These are phyloP conservation scores for Scortum barcoo DNA, from an alignment of 2,113 vertebrate genomes.

Conservation along the genomic window DNA sequence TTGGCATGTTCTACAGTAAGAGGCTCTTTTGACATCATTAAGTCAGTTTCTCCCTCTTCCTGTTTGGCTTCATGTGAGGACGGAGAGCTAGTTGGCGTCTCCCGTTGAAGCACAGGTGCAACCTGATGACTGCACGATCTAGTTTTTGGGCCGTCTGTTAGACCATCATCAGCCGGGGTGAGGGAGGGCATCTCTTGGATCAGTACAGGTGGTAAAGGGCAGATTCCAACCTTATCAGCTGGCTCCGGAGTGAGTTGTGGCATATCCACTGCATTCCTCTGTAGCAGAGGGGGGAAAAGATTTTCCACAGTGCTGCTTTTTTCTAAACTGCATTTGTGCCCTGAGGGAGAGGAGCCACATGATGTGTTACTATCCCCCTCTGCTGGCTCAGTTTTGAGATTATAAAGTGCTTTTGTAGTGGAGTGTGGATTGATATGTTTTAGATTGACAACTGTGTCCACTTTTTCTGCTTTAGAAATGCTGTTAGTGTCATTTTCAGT, in stretches of 20 bases:
- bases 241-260: constrained; percentile 82
- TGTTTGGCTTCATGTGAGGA: constrained; percentile 29
- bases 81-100: constrained; percentile 58
- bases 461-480: constrained; percentile 48
- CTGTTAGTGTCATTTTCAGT: constrained; percentile 35
- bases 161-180: constrained; percentile 75
- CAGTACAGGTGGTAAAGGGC: constrained; percentile 75
- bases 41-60: constrained; percentile 30
- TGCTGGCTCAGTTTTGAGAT: constrained; percentile 65
- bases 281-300: constrained; percentile 71
- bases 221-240: constrained; percentile 64
- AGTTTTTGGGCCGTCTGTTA: constrained; percentile 35
- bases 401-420: constrained; percentile 72
- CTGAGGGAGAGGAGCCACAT: constrained; percentile 25
- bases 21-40: constrained; percentile 34
- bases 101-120: constrained; percentile 78
- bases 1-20: constrained; percentile 38
- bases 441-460: constrained; percentile 27
- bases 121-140: constrained; percentile 35
- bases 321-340: constrained; percentile 35
- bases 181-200: constrained; percentile 87
- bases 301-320: constrained; percentile 52
- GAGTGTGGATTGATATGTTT: constrained; percentile 56
- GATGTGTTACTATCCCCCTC: constrained; percentile 58
- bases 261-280: constrained; percentile 79